Evolutionary conservation across 2,797 vertebrate species (phyloP).

Genomic region (Selene dorsalis): DNA sequence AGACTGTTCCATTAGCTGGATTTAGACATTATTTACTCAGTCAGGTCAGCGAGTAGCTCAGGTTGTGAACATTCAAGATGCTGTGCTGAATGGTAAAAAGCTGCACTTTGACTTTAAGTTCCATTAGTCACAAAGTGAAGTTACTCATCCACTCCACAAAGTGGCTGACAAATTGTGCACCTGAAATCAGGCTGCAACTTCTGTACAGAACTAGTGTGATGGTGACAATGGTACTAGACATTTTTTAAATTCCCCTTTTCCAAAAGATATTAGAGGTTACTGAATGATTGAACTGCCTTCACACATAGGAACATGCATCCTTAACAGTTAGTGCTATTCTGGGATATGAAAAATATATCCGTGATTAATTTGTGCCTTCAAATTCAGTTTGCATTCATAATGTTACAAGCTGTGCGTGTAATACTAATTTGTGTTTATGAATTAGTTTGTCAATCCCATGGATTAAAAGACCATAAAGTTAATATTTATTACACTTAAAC

Average conservation of each 20-base stretch:
- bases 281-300: background rate
- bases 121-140: background rate
- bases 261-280: background rate
- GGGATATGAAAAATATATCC: background rate
- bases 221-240: background rate
- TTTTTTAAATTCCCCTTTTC: background rate
- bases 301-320: background rate
- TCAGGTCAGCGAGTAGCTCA: conserved; percentile 4
- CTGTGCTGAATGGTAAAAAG: conserved; percentile 6
- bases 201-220: background rate
- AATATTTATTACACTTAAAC: background rate
- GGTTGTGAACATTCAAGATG: background rate
- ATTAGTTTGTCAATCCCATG: background rate
- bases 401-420: background rate
- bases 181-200: background rate
- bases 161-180: background rate
- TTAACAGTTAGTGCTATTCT: background rate
- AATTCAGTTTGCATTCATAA: background rate
- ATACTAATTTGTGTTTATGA: background rate
- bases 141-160: too few species aligned
- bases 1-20: conserved; percentile 24
- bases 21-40: conserved; percentile 24
- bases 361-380: background rate
- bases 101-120: conserved; percentile 8
- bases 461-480: background rate